Base-by-base conservation (phyloP, 2,888 invertebrate species). In the Electrophaes corylata region DNA sequence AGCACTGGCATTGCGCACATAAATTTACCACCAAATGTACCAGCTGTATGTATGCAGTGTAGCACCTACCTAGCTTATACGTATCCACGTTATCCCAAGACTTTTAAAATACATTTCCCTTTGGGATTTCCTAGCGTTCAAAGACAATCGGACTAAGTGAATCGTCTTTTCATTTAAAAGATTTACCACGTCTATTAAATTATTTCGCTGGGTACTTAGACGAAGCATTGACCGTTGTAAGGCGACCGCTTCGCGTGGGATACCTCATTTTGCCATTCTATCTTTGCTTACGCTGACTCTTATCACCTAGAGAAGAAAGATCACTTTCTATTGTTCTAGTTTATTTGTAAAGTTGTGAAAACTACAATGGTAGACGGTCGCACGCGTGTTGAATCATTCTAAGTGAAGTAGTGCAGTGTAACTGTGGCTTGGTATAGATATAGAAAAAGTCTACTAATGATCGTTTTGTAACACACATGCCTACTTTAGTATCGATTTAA, bases 401-500 rank as follows among this genome's bases (percentile, higher is more conserved):
- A 78, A 81, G 80, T 83, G 76, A 85, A 89, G 72, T 88, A 86
- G 88, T 81, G 78, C 88, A 85, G 79, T 88, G 77, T 84, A 79
- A 84, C 83, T 83, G 82, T 81, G 83, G 60, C 76, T 72, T 74
- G 77, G 68, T 46, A 56, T 50, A 37, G 14, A 20, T 44, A 43
- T 11, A 19, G 37, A 54, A 67, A 64, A 65, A 64, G 54, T 59
- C 16, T 51, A 57, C 44, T 60, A 58, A 57, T 41, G n/a, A 60
- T 54, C 59, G 45, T 66, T 64, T 64, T 57, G 65, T 67, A 61
- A 67, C 57, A 55, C 26, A 49, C 37, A 47, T 46, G 16, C 41
- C 51, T 50, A 45, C 37, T 41, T 57, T 41, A 29, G 12, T 20
- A 51, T 61, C 49, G 45, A 19, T 52, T 55, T 47, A 51, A 49